Conservation (phyloP, 2,888 invertebrate genomes). For the Erynnis tages region DNA sequence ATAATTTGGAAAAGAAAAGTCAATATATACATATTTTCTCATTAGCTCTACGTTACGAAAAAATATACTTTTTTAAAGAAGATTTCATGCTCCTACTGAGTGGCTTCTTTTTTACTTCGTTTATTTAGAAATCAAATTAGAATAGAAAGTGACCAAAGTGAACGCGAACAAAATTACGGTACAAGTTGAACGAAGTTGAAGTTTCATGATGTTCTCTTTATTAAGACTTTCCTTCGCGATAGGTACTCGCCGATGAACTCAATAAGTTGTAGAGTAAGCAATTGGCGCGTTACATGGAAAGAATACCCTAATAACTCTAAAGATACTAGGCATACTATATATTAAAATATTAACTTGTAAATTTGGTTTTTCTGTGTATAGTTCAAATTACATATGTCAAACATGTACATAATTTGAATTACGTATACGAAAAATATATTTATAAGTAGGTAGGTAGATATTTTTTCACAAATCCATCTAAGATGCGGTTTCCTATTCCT, state of each 20-base stretch:
- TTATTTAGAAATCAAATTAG: conserved; percentile 16
- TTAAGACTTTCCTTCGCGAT: conserved; percentile 22
- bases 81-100: background rate
- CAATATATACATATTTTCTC: background rate
- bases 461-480: too few species aligned
- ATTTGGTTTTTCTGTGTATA: too few species aligned
- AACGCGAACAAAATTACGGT: conserved; percentile 24
- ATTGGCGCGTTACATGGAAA: background rate
- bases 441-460: too few species aligned
- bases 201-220: conserved; percentile 21
- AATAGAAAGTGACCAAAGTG: conserved; percentile 21
- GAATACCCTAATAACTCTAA: background rate
- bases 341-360: too few species aligned
- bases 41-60: background rate
- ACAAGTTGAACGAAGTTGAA: conserved; percentile 18
- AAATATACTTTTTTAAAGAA: background rate
- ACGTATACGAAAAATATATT: too few species aligned
- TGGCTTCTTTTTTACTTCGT: background rate
- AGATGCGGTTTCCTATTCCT: too few species aligned
- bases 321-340: background rate
- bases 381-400: too few species aligned
- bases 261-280: conserved; percentile 13
- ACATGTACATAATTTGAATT: too few species aligned
- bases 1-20: background rate
- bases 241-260: conserved; percentile 23